Conservation (phyloP, 2,888 invertebrate genomes). For the Lithophane socia region DNA sequence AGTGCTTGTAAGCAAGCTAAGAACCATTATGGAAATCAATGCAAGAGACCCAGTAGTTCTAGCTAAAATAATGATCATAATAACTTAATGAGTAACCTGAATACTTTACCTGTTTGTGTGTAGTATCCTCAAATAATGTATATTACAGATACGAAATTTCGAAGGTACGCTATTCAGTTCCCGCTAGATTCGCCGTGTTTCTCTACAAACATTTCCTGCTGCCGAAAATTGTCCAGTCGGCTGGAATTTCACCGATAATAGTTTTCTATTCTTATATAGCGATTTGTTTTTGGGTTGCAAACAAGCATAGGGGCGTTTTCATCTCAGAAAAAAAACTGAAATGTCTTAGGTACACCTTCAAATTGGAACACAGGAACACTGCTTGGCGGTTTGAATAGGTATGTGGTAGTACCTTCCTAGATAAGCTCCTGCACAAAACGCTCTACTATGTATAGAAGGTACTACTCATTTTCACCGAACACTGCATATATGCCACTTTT, state of each 20-base stretch:
- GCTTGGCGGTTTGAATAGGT: not conserved
- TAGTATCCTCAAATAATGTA: not conserved
- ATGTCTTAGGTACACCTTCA: not conserved
- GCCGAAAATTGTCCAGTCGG: not conserved
- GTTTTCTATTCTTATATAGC: not conserved
- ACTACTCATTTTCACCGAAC: not conserved
- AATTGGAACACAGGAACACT: not conserved
- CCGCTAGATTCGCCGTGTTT: not conserved
- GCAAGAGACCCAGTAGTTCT: not conserved
- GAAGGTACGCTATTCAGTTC: not conserved
- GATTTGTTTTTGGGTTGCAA: not conserved
- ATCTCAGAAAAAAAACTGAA: not conserved
- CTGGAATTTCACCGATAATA: constrained; percentile 21
- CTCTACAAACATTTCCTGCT: not conserved
- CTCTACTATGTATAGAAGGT: not conserved
- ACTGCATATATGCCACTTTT: not conserved
- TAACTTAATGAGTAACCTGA: too few relatives aligned
- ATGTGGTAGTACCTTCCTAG: not conserved
- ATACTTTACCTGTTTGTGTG: not conserved
- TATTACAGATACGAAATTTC: not conserved
- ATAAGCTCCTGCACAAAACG: not conserved
- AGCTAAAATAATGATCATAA: not conserved
- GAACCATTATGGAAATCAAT: not conserved
- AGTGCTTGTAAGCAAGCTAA: not conserved
- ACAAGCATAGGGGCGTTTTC: not conserved